Evolutionary conservation across 2,888 invertebrate species (phyloP).

Genomic region (Neria commutata): DNA sequence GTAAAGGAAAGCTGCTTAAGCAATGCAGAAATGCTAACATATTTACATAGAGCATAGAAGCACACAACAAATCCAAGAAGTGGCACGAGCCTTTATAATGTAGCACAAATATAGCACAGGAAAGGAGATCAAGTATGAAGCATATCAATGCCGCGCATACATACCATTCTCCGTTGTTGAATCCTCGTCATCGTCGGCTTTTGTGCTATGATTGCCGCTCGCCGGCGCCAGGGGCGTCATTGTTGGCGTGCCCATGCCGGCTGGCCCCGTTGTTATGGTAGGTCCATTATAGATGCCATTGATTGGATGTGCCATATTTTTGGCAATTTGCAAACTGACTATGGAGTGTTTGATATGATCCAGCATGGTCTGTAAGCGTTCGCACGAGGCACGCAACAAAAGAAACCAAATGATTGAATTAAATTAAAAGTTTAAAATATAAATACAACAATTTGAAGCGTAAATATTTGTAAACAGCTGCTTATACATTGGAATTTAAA

Average conservation of each 20-base stretch:
- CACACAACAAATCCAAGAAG: no score
- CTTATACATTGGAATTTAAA: no score
- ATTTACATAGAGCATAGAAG: no score
- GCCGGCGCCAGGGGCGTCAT: slow-evolving; percentile 22
- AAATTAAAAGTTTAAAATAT: not conserved
- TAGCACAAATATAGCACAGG: no score
- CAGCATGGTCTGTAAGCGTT: slow-evolving; percentile 81
- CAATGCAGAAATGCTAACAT: no score
- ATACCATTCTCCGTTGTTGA: slow-evolving; percentile 54
- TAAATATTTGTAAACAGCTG: no score
- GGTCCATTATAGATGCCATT: slow-evolving; percentile 86
- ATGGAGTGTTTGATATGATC: slow-evolving; percentile 99
- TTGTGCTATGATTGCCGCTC: slow-evolving; percentile 19
- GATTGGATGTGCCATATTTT: slow-evolving; percentile 92
- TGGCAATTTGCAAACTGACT: slow-evolving; percentile 96
- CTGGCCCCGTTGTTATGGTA: slow-evolving; percentile 39
- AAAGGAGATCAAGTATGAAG: no score
- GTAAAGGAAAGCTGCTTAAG: no score
- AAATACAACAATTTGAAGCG: no score
- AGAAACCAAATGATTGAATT: not conserved
- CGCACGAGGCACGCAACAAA: no score
- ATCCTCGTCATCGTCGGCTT: slow-evolving; percentile 51
- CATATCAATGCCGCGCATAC: no score
- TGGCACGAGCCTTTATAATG: no score
- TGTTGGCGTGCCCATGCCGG: slow-evolving; percentile 33